Conservation (phyloP, 2,113 vertebrate species). For the Penelope pileata region DNA sequence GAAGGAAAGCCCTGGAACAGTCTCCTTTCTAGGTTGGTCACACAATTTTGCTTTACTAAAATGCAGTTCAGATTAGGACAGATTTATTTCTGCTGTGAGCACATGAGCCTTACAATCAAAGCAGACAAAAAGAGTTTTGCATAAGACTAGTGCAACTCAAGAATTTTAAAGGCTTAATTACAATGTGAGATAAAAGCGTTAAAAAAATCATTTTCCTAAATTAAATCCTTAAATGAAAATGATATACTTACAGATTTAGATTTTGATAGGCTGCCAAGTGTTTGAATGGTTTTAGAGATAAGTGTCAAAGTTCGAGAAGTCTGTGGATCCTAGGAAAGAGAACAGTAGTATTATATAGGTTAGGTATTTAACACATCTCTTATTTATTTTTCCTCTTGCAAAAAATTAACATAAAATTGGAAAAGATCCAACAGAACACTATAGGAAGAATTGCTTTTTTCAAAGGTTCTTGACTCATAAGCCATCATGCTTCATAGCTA, state of each 20-base stretch:
- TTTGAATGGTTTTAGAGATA: conserved; percentile 98
- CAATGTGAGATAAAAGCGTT: conserved; percentile 7
- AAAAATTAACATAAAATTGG: not conserved
- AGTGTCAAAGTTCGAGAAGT: conserved; percentile 96
- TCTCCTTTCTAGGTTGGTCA: not conserved
- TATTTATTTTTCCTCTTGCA: not conserved
- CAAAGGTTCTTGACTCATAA: not conserved
- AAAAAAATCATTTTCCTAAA: not conserved
- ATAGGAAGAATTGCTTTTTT: not conserved
- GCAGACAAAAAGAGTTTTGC: conserved; percentile 3
- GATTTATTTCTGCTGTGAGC: not conserved
- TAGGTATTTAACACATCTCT: not conserved
- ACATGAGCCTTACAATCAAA: conserved; percentile 34
- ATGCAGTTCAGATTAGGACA: conserved; percentile 35
- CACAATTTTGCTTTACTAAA: not conserved
- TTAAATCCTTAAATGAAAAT: not conserved
- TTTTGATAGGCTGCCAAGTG: conserved; percentile 94
- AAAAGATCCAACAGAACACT: not conserved
- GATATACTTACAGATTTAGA: conserved; percentile 93
- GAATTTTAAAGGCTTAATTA: conserved; percentile 43
- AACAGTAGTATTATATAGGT: not conserved
- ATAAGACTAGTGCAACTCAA: not conserved
- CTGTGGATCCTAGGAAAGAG: conserved; percentile 85
- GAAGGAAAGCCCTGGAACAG: not conserved
- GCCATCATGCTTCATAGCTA: not conserved